Percentiles rank a stretch among this genome's conserved stretches.
phyloP scores from a whole-genome alignment of 2,797 vertebrate species.

The Austrolebias charrua region DNA sequence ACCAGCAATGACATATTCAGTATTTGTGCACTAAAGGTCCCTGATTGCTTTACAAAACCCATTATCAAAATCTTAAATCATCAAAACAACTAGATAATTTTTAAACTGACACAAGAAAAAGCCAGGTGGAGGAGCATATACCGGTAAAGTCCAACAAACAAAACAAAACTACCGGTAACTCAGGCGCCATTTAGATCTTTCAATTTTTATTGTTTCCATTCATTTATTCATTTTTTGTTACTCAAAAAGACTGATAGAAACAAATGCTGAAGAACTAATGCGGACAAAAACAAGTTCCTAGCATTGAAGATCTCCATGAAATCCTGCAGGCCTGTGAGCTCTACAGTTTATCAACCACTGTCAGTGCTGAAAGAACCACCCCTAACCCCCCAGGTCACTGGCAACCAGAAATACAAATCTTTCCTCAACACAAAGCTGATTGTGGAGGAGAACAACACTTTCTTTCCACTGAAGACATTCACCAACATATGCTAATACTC shows the following conservation, averaged over 20 bases:
- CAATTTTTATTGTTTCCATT: no score
- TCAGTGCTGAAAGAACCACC: conserved; percentile 17
- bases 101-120: not conserved
- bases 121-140: no score
- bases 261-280: no score
- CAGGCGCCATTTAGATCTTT: no score
- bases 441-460: conserved; percentile 12
- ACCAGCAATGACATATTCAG: conserved; percentile 15
- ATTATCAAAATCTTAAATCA: no score
- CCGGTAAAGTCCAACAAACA: no score
- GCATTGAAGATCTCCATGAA: not conserved
- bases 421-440: conserved; percentile 11
- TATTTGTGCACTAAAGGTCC: not conserved
- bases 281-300: no score
- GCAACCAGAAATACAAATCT: conserved; percentile 29
- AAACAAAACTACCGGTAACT: no score
- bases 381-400: not conserved
- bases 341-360: conserved; percentile 31
- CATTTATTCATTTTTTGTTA: no score
- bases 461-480: conserved; percentile 33
- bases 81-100: not conserved
- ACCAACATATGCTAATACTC: conserved; percentile 52
- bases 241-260: no score
- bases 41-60: not conserved
- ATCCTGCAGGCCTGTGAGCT: not conserved